Evolutionary conservation across 2,797 vertebrate genomes (phyloP).

Genomic region (Craterocephalus amniculus): DNA sequence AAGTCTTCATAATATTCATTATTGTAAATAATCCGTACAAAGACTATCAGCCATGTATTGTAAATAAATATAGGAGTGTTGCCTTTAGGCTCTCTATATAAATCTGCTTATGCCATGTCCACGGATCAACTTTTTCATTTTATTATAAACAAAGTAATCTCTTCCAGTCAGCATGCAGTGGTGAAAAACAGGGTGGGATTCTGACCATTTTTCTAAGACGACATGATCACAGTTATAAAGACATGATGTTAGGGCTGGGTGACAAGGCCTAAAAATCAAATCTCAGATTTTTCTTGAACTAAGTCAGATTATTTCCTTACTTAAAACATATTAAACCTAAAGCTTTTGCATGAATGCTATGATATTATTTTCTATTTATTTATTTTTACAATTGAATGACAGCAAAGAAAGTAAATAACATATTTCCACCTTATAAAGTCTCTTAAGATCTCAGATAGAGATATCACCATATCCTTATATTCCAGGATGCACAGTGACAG

Average conservation of each 20-base stretch:
- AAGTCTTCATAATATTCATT: neutral
- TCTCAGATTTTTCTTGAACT: neutral
- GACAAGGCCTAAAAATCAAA: neutral
- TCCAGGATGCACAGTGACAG: neutral
- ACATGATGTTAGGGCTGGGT: neutral
- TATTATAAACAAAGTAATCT: neutral
- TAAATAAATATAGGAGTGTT: neutral
- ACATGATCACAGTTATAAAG: no score
- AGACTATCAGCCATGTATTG: neutral
- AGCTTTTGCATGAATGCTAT: no score
- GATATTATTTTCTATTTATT: no score
- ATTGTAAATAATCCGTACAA: neutral
- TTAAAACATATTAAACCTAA: no score
- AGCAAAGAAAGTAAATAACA: no score
- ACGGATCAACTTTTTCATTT: neutral
- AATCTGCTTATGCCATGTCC: neutral
- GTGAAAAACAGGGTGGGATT: no score
- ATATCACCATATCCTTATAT: no score
- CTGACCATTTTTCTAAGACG: no score
- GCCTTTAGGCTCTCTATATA: no score
- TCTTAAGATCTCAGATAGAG: no score
- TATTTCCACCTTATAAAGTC: no score
- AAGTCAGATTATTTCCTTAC: neutral
- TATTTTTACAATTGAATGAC: no score
- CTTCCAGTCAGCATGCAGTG: neutral